Evolutionary conservation across 30 jellyfish, hydroid and myxozoan species (phyloP).

Genomic region (Cassiopea xamachana): DNA sequence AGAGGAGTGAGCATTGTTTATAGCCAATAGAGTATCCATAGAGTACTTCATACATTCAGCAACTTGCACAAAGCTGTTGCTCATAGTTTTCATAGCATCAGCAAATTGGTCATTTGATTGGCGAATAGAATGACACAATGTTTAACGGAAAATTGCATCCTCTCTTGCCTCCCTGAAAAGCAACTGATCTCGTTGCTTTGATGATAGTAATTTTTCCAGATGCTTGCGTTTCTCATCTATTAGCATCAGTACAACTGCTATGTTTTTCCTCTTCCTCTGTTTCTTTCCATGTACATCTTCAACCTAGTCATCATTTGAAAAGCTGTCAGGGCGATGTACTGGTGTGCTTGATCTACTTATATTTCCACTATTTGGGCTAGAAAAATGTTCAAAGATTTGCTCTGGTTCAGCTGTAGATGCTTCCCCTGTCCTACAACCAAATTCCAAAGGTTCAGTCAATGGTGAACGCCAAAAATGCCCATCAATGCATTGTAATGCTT

Average conservation of each 20-base stretch:
- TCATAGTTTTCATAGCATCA: conserved; percentile 13
- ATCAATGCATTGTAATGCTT: conserved; percentile 9
- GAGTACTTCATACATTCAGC: conserved; percentile 17
- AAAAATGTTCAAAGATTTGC: conserved; percentile 12
- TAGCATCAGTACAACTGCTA: conserved; percentile 36
- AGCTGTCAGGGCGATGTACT: neutral
- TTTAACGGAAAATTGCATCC: conserved; percentile 41
- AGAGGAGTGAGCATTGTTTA: neutral
- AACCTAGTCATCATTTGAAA: conserved; percentile 13
- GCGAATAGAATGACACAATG: conserved; percentile 17
- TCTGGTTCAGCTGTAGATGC: conserved; percentile 26
- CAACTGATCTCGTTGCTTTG: conserved; percentile 27
- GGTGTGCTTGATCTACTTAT: conserved; percentile 15
- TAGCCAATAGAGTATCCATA: conserved; percentile 6
- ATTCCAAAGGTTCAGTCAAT: conserved; percentile 29
- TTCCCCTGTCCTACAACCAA: conserved; percentile 53
- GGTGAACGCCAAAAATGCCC: conserved; percentile 56
- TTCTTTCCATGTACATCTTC: conserved; percentile 16
- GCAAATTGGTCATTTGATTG: conserved; percentile 48
- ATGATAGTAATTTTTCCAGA: conserved; percentile 37
- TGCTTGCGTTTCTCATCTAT: conserved; percentile 55
- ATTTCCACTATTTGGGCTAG: conserved; percentile 1
- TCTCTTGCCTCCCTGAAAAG: conserved; percentile 25
- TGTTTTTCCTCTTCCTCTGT: conserved; percentile 17
- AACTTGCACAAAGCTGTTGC: conserved; percentile 19